Evolutionary conservation across 2,113 vertebrate species (phyloP), one percentile per base, ranked within the genome.

Genomic region (Onychostoma macrolepis): DNA sequence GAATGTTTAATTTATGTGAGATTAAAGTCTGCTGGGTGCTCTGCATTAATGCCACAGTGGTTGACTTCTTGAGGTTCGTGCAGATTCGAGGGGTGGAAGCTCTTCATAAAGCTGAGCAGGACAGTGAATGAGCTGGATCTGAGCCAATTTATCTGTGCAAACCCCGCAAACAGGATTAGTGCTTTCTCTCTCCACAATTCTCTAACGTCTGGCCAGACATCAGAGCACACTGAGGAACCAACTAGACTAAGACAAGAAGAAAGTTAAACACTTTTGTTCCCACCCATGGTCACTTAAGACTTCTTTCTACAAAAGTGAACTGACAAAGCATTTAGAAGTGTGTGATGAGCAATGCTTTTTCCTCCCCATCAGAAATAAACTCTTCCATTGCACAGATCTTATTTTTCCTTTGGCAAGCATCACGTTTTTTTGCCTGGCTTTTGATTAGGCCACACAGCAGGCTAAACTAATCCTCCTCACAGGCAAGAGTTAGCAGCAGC

Each of bases 1-100:
- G 82, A 88, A 71, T 88, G 80, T 89, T 89, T 87, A 85, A 85
- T 89, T 82, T 61, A 72, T 26, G 24, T 72, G 61, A 82, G 86
- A 89, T 87, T 85, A 85, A 87, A 87, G 33, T 80, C 78, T 17
- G 78, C 43, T 69, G 65, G 85, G 85, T 86, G 80, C 74, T 84
- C 43, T 80, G 86, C 83, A 86, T 80, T 86, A 86, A 86, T 79
- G 63, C 53, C 72, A 63, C n/a, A 15, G 56, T 58, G 28, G 43
- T 28, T 21, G 48, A 50, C 30, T 58, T 63, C 85, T 77, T 13
- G 74, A 41, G 79, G 85, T 83, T 80, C 7, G 19, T 65, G 13
- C 76, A 56, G 76, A 80, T 84, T 80, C 48, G 26, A 67, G 41
- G 41, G 80, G 65, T 11, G 11, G 67, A 1, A 26, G 43, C 30